These are phyloP conservation scores for Gobio gobio DNA, from an alignment of 2,113 vertebrate species.

Conservation along the genomic window DNA sequence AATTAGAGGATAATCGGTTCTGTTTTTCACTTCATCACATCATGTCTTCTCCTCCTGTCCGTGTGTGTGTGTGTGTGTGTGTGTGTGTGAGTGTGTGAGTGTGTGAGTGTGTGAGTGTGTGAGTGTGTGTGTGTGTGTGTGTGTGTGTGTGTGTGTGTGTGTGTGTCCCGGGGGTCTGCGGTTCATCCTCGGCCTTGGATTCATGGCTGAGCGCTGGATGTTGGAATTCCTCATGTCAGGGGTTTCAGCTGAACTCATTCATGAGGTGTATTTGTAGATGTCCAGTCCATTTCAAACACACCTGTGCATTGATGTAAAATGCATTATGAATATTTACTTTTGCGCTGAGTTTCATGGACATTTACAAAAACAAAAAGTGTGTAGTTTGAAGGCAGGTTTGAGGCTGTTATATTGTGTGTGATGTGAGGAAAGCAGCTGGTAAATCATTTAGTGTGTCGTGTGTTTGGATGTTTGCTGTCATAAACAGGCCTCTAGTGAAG, in stretches of 20 bases:
- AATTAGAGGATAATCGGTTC: background rate
- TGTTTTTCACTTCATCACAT: conserved; percentile 22
- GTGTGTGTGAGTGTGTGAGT: background rate
- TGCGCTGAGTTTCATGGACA: background rate
- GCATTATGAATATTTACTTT: conserved; percentile 14
- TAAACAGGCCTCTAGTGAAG: background rate
- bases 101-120: no score
- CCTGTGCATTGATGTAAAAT: background rate
- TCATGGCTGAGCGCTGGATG: background rate
- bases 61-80: background rate
- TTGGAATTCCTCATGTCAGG: background rate
- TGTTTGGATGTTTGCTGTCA: conserved; percentile 10
- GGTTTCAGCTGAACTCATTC: background rate
- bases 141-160: background rate
- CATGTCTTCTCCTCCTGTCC: background rate
- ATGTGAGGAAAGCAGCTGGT: background rate
- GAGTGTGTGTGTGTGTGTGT: background rate
- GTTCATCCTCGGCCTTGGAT: background rate
- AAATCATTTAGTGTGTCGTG: background rate
- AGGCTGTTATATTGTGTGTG: background rate
- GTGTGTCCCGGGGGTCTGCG: background rate
- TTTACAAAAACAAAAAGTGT: background rate
- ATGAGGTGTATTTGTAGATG: background rate
- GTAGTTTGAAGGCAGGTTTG: background rate
- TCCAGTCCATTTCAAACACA: background rate